Base-by-base conservation (phyloP, 2,797 vertebrate species). In the Momotus momota region DNA sequence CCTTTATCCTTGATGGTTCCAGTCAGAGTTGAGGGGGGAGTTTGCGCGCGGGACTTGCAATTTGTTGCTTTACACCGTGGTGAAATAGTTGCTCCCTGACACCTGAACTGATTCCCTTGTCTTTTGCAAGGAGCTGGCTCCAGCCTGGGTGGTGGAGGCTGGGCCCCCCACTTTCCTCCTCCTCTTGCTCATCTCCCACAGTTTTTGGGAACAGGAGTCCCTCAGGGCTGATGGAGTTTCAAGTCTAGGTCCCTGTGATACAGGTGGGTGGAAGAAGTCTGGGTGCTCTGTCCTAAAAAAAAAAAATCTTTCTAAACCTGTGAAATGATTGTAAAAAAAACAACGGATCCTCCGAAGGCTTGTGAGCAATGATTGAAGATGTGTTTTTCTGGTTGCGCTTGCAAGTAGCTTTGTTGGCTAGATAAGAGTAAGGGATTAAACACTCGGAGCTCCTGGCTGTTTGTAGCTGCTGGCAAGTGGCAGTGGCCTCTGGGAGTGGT, bases 61-160 rank as follows among this genome's bases (percentile, higher is more conserved):
- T 13, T 41, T 20, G 5, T 40, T 8, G 1, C 69, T 91, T 80
- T 2, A 38, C 11, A 1, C 23, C 17, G 29, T 33, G 13, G 3
- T 14, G 17, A 27, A 48, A 52, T 48, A 14, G 6, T 33, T 52
- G 45, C 15, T 54, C 21, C 46, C 26, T n/a, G 78, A n/a, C 13
- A 27, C 19, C 35, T 25, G n/a, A 49, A 31, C 15, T 0, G 1
- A 17, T 65, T 58, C 31, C 35, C 7, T 3, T 26, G 4, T 19
- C 62, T 62, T 69, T 26, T 45, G 43, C 62, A 58, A 81, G 57
- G 31, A 62, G 19, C 27, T 81, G 49, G n/a, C 38, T 62, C 35
- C 0, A 1, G 19, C 31, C 35, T 21, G 45, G 18, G 33, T 46
- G 70, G 51, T 0, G 2, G 64, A 65, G 21, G 83, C 45, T 81